Evolutionary conservation across 2,888 invertebrate genomes (phyloP), one percentile per base, ranked within the genome.

Genomic region (Coremacera marginata): DNA sequence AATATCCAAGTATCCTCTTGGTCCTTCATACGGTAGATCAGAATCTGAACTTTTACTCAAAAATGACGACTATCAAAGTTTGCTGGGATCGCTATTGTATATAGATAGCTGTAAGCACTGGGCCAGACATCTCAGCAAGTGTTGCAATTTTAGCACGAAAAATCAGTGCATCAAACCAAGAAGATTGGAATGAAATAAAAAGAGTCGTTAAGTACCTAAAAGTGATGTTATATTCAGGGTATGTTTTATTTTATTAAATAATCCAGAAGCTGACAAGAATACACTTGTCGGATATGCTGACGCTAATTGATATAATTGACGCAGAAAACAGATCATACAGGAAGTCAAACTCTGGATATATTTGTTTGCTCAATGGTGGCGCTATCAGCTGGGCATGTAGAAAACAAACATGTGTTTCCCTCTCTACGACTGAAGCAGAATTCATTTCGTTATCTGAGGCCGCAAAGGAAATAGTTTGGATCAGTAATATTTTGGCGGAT

Each of bases 281-380:
- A 22, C 19, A 3, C 60, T 60, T 9, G 3, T 70, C 44, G 84
- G 80, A 8, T 60, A 8, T 9, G 60, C 60, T 19, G 60, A 8
- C 8, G 22, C 37, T 11, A 37, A 65, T 44, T 86, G 84, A 84
- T n/a, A n/a, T n/a, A n/a, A n/a, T n/a, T n/a, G n/a, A n/a, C n/a
- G 85, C 85, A 7, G 82, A 85, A 57, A 79, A 85, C 71, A 74
- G 77, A 70, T 11, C 2, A 4, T 81, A 82, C 49, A 62, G 85
- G 51, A 85, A 85, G 75, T 87, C 84, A n/a, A 84, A 82, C 73
- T 85, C 82, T 63, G 85, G 86, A 11, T 83, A 82, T 31, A 5
- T 86, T 60, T 80, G 79, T 25, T 34, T 22, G 2, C 52, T 78
- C 8, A 75, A 75, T 68, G 79, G 77, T 19, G 82, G 80, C 51